Evolutionary conservation across 2,113 vertebrate genomes (phyloP).

Genomic region (Phocoena sinus): DNA sequence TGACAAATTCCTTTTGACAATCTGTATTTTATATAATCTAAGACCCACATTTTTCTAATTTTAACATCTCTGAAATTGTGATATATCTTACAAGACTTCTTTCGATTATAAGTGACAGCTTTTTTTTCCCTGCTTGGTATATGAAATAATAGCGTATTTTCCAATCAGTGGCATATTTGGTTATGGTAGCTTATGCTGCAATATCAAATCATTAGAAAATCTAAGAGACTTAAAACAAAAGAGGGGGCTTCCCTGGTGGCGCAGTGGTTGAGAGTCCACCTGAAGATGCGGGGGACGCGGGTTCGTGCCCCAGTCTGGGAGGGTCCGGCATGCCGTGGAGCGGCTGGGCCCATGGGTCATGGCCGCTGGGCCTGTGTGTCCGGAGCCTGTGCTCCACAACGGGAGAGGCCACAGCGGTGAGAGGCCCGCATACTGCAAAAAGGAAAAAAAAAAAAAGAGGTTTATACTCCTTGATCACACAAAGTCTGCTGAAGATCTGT

Average conservation of each 20-base stretch:
- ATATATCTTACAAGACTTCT: background rate
- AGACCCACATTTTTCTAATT: constrained; percentile 2
- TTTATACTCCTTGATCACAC: background rate
- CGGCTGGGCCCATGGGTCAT: no score
- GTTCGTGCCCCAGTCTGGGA: no score
- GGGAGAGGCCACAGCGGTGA: no score
- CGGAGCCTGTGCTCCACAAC: no score
- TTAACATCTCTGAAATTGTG: background rate
- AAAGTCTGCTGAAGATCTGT: background rate
- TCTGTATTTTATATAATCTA: constrained; percentile 1
- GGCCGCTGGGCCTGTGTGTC: no score
- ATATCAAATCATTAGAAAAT: constrained; percentile 36
- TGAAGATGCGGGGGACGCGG: no score
- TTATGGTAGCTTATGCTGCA: background rate
- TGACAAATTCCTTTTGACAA: background rate
- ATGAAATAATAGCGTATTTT: background rate
- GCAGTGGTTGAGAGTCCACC: no score
- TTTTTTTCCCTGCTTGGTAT: background rate
- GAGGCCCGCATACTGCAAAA: no score
- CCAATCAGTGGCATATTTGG: background rate
- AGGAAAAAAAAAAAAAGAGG: background rate
- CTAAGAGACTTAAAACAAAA: background rate
- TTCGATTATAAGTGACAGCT: background rate
- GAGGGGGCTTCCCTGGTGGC: background rate
- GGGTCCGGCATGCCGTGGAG: no score